Evolutionary conservation across 2,797 vertebrate genomes (phyloP), one percentile per base, ranked within the genome.

Genomic region (Chelon auratus): DNA sequence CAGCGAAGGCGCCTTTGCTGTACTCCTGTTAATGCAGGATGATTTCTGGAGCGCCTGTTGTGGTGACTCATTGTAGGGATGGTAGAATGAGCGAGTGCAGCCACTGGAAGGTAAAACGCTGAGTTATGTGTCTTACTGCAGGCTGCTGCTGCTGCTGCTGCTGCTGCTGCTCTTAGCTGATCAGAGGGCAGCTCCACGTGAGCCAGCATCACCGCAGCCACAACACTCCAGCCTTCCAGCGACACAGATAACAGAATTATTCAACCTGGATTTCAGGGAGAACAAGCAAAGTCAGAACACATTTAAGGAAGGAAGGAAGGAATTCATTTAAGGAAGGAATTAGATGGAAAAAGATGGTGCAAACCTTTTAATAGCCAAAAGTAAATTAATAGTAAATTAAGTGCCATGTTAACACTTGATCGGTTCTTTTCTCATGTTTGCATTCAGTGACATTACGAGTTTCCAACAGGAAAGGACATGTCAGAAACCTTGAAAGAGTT

Each of bases 91-190:
- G 71, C 20, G 66, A 81, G 81, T 63, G 63, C 60, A 84, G 65
- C 68, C 75, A 77, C 65, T n/a, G 73, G 77, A 72, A 79, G 80
- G 60, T 77, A 77, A 91, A 92, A 72, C 0, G 85, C 89, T 82
- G 88, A 92, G 82, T 87, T 85, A 55, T 86, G 75, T 78, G 47
- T 85, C 72, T 80, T 54, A 68, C 87, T 84, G 87, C 82, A 77
- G 87, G 74, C 78, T 68, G 65, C 73, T 26, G 62, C 68, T 52
- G 59, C 70, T 24, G 24, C n/a, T n/a, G n/a, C 24, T 70, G 78
- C 66, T 55, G 69, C 51, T 47, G 45, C 45, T 17, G 63, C 63
- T 50, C 56, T 6, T 18, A 60, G 56, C 80, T 70, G 82, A 83
- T 84, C 78, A 39, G 66, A 82, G 72, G 72, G 57, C 77, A 52